These are phyloP conservation scores for Aix galericulata DNA, from an alignment of 2,113 vertebrate genomes.

Conservation along the genomic window DNA sequence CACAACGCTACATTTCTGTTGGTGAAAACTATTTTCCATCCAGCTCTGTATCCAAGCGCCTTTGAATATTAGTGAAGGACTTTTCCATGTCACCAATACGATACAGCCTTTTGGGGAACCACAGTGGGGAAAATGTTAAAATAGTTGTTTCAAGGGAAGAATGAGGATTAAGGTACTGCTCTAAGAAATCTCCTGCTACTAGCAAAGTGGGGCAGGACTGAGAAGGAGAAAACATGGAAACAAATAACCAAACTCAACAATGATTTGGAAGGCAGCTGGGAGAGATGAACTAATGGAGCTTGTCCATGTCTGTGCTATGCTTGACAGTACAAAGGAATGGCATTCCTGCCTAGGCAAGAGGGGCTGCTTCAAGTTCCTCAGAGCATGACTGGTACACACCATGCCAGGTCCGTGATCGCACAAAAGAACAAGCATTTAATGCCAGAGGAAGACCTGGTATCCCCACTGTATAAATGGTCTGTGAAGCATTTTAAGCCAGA, in stretches of 20 bases:
- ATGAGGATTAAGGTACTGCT: neutral
- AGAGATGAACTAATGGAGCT: neutral
- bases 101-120: neutral
- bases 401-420: accelerated
- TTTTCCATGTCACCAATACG: neutral
- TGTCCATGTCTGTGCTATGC: neutral
- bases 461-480: neutral
- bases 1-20: neutral
- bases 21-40: neutral
- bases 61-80: neutral
- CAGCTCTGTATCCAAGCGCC: neutral
- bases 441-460: neutral
- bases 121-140: accelerated
- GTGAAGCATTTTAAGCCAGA: neutral
- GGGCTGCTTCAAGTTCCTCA: neutral
- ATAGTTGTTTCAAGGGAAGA: neutral
- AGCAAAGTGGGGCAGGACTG: neutral
- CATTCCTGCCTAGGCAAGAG: neutral
- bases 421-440: neutral
- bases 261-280: neutral
- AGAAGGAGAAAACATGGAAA: neutral
- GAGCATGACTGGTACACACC: neutral
- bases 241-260: neutral
- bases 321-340: neutral
- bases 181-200: neutral